Percentiles rank a stretch among this genome's conserved stretches.
These are phyloP conservation scores for Lagothrix lagotricha DNA, from an alignment of 2,797 vertebrate species.

Conservation along the genomic window DNA sequence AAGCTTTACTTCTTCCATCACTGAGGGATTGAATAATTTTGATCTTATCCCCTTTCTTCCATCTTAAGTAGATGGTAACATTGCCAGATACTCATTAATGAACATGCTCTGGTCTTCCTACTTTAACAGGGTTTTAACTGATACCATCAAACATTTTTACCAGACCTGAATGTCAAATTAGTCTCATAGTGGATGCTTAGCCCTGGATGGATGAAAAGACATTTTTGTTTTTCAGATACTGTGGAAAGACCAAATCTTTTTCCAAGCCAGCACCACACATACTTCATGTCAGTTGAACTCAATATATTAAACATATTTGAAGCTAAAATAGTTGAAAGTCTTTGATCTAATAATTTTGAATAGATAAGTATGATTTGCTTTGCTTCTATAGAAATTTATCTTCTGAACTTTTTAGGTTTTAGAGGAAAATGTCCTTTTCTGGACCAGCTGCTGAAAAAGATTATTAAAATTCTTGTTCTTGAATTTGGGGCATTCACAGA, in stretches of 20 bases:
- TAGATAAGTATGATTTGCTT: conserved; percentile 2
- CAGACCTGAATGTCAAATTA: neutral
- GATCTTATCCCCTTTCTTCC: conserved; percentile 56
- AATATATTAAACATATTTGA: neutral
- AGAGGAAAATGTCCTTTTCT: conserved; percentile 9
- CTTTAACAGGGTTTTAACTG: conserved; percentile 55
- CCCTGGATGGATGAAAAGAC: neutral
- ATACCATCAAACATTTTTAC: conserved; percentile 48
- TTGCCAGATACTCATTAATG: conserved; percentile 62
- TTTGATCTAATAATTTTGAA: conserved; percentile 13
- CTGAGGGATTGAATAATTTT: conserved; percentile 57
- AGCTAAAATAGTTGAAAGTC: neutral
- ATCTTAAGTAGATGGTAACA: conserved; percentile 53
- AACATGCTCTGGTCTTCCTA: conserved; percentile 51
- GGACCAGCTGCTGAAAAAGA: conserved; percentile 1
- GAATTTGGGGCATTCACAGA: conserved; percentile 8
- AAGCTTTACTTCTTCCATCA: conserved; percentile 56
- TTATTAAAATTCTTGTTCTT: conserved; percentile 49
- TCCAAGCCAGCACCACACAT: neutral
- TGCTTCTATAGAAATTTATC: conserved; percentile 15
- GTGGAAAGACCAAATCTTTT: neutral
- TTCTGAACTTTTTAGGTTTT: neutral
- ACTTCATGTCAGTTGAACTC: neutral
- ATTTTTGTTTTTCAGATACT: conserved; percentile 35
- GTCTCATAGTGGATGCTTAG: neutral